Conservation (phyloP, 2,797 vertebrate genomes). For the Gymnopithys bicolor region DNA sequence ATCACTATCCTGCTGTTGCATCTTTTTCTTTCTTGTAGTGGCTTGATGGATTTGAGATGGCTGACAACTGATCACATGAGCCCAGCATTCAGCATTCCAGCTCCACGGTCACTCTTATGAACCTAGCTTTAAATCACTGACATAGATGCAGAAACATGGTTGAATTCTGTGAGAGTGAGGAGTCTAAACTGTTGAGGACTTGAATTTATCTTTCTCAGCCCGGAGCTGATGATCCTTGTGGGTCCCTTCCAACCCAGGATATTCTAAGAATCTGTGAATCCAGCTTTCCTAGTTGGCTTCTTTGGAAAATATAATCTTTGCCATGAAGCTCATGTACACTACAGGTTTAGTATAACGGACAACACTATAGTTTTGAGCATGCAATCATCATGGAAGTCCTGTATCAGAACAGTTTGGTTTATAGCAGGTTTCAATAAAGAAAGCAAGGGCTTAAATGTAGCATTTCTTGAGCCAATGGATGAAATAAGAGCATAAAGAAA, state of each 20-base stretch:
- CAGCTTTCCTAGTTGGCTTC: not conserved
- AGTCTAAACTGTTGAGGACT: not conserved
- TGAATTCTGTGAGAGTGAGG: not conserved
- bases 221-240: not conserved
- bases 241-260: not conserved
- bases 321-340: not conserved
- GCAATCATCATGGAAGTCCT: not conserved
- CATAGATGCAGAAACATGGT: not conserved
- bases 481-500: constrained; percentile 24
- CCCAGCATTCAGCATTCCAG: not conserved
- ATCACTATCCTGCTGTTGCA: not conserved
- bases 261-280: not conserved
- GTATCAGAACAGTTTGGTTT: not conserved
- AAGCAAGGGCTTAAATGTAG: not conserved
- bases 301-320: not conserved
- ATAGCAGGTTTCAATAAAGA: not conserved
- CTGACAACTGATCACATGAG: not conserved
- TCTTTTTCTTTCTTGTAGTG: not conserved
- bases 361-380: not conserved
- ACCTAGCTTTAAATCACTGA: not conserved
- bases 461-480: not conserved
- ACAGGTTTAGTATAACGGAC: not conserved
- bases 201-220: not conserved
- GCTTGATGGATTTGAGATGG: not conserved
- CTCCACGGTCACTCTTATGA: not conserved